phyloP scores from a whole-genome alignment of 1,140 invertebrate genomes.

The Apis cerana region DNA sequence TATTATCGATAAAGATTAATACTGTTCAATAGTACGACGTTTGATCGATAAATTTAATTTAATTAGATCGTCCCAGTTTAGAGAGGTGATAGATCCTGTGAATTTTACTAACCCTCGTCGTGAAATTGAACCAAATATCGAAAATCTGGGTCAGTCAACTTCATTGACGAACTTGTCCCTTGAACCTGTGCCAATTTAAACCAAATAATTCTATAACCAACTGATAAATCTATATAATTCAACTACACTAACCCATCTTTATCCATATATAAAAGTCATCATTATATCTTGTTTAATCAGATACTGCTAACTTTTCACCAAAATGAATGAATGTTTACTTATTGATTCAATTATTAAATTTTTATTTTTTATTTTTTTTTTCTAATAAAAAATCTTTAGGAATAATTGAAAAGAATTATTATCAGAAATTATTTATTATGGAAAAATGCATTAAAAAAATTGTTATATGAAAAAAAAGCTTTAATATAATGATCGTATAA shows the following conservation, averaged over 20 bases:
- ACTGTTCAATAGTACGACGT: too few relatives aligned
- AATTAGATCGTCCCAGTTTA: slow-evolving; percentile 53
- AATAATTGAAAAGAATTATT: neutral
- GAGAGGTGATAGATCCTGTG: slow-evolving; percentile 10
- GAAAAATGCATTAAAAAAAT: neutral
- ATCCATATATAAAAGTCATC: neutral
- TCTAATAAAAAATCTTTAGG: too few relatives aligned
- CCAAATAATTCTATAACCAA: neutral
- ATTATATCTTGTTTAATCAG: neutral
- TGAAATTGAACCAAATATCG: slow-evolving; percentile 22
- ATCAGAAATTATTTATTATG: neutral
- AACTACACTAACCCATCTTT: slow-evolving; percentile 25
- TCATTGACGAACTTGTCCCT: slow-evolving; percentile 61
- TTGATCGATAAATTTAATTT: slow-evolving; percentile 28
- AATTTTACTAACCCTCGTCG: neutral
- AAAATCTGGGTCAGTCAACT: slow-evolving; percentile 52
- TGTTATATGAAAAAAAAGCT: neutral
- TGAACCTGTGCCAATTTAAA: slow-evolving; percentile 56
- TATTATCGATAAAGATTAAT: neutral
- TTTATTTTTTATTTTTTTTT: too few relatives aligned
- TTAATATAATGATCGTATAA: too few relatives aligned
- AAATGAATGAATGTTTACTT: neutral
- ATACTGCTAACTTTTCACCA: too few relatives aligned
- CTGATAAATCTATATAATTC: neutral
- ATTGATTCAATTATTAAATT: too few relatives aligned